Percentiles rank a stretch among this genome's conserved stretches.
These are phyloP conservation scores for Molossus alvarezi DNA, from an alignment of 2,797 vertebrate genomes.

Conservation along the genomic window DNA sequence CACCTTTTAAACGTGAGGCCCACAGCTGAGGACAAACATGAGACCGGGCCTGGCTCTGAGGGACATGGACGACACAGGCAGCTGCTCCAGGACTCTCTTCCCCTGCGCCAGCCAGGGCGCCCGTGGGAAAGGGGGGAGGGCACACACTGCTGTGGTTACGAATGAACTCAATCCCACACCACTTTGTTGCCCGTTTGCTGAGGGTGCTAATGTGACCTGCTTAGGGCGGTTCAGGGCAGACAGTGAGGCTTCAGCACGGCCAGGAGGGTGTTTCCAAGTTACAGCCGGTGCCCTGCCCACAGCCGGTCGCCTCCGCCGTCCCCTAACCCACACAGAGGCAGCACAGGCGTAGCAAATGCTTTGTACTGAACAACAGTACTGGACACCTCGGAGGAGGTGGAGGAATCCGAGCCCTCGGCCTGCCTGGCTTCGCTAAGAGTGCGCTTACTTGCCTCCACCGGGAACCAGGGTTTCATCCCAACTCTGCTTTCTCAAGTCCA, in stretches of 20 bases:
- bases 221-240: neutral
- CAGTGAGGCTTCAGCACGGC: neutral
- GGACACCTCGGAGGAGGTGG: neutral
- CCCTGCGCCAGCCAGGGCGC: neutral
- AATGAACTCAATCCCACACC: neutral
- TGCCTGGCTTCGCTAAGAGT: neutral
- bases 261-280: neutral
- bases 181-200: neutral
- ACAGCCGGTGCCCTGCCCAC: fast-evolving
- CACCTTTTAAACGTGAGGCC: neutral
- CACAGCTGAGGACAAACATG: too few species aligned
- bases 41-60: neutral
- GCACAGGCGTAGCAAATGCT: neutral
- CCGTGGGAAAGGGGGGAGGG: neutral
- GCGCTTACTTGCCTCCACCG: neutral
- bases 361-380: neutral
- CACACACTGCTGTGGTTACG: neutral
- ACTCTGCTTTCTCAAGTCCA: neutral
- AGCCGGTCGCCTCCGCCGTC: neutral
- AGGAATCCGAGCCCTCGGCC: neutral
- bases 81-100: neutral
- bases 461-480: fast-evolving
- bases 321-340: neutral
- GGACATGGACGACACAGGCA: neutral
- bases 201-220: neutral